phyloP scores from a whole-genome alignment of 2,797 vertebrate species.

The Danio kyathit region DNA sequence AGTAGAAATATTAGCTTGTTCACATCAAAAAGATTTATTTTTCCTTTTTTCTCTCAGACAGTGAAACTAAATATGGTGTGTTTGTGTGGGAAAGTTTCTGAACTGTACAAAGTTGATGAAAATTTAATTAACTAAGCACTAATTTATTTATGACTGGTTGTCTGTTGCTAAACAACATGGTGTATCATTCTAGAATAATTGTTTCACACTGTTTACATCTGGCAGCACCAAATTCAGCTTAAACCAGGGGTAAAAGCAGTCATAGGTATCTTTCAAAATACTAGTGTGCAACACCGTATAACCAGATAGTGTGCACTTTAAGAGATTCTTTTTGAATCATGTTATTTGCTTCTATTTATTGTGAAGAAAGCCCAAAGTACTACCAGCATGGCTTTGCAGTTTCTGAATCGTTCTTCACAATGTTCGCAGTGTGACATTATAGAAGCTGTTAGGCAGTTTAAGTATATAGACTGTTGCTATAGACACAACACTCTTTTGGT shows the following conservation, averaged over 20 bases:
- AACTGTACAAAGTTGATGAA: background rate
- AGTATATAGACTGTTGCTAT: background rate
- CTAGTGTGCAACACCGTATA: background rate
- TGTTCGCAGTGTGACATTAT: background rate
- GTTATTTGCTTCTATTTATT: background rate
- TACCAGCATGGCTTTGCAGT: background rate
- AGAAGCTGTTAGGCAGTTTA: background rate
- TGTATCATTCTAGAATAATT: background rate
- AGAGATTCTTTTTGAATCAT: background rate
- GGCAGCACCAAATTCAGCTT: background rate
- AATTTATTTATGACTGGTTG: background rate
- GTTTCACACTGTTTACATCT: background rate
- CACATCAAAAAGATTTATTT: background rate
- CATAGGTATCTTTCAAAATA: background rate
- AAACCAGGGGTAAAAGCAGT: background rate
- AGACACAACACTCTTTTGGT: background rate
- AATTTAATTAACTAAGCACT: background rate
- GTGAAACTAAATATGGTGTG: conserved; percentile 1
- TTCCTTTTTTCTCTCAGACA: background rate
- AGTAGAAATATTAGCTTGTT: background rate
- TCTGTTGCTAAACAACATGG: background rate
- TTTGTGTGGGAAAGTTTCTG: background rate
- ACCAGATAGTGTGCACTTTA: background rate
- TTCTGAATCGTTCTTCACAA: background rate
- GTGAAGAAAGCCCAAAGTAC: background rate